Evolutionary conservation across 1,140 invertebrate genomes (phyloP).

Genomic region (Drosophila quadrilineata): DNA sequence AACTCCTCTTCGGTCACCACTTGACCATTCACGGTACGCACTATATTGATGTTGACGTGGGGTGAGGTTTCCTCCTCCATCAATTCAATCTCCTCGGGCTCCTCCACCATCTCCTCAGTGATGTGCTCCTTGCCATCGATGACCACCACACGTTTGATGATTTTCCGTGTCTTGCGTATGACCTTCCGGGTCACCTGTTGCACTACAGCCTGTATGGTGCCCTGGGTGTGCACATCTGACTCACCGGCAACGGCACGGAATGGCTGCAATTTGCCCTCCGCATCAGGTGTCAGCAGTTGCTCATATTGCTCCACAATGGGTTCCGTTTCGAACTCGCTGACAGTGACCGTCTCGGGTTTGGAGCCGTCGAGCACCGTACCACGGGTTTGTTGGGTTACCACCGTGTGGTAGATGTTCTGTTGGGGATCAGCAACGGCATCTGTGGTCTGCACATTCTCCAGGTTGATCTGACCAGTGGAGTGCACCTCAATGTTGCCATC

Average conservation of each 20-base stretch:
- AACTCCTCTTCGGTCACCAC: conserved; percentile 82
- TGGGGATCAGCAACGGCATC: conserved; percentile 54
- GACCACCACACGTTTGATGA: conserved; percentile 88
- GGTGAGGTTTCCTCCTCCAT: conserved; percentile 88
- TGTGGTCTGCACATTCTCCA: conserved; percentile 65
- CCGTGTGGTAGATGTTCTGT: conserved; percentile 52
- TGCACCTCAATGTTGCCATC: conserved; percentile 83
- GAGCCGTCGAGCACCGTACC: conserved; percentile 81
- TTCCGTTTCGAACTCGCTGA: conserved; percentile 83
- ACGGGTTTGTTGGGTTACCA: conserved; percentile 60
- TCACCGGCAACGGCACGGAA: conserved; percentile 48
- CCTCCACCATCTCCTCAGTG: conserved; percentile 90
- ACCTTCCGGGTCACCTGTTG: conserved; percentile 90
- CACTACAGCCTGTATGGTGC: conserved; percentile 86
- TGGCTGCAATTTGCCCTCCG: conserved; percentile 46
- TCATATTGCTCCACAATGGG: conserved; percentile 67
- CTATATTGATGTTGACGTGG: conserved; percentile 88
- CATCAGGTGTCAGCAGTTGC: conserved; percentile 48
- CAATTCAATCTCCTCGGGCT: conserved; percentile 90
- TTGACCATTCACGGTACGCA: conserved; percentile 83
- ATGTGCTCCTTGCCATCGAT: conserved; percentile 92
- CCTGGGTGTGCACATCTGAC: conserved; percentile 44
- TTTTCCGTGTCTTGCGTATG: conserved; percentile 87
- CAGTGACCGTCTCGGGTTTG: conserved; percentile 83
- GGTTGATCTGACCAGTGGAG: conserved; percentile 68